These are phyloP conservation scores for Helogale parvula DNA, from an alignment of 2,113 vertebrate genomes.

Conservation along the genomic window DNA sequence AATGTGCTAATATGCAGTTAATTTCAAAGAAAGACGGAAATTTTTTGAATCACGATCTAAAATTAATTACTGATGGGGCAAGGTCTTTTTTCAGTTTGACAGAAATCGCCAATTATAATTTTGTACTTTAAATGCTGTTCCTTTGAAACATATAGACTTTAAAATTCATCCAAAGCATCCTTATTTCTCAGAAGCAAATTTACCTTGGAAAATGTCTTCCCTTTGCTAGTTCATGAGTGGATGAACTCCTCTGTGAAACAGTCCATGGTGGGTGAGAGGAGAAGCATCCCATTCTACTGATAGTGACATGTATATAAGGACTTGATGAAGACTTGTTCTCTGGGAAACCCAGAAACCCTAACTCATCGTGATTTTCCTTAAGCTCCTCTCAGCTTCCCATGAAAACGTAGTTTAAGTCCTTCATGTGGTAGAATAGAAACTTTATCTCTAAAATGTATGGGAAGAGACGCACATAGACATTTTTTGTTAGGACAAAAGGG, in stretches of 20 bases:
- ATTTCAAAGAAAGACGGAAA: constrained; percentile 57
- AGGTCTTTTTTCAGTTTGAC: constrained; percentile 55
- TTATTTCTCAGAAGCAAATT: constrained; percentile 62
- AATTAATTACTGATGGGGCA: constrained; percentile 52
- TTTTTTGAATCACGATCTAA: constrained; percentile 53
- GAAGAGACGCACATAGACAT: neutral
- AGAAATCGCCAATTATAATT: constrained; percentile 59
- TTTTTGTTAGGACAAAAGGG: neutral
- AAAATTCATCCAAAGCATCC: constrained; percentile 4
- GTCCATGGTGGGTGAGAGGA: neutral
- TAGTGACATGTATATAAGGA: constrained; percentile 6
- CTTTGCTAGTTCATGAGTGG: neutral
- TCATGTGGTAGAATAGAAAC: neutral
- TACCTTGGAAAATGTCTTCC: constrained; percentile 9
- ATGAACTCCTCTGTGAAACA: constrained; percentile 10
- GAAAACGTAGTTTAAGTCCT: constrained; percentile 30
- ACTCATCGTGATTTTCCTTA: constrained; percentile 41
- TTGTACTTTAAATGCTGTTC: constrained; percentile 33
- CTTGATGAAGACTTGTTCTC: neutral
- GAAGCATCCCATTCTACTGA: neutral
- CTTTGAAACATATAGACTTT: constrained; percentile 54
- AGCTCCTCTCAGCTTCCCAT: neutral
- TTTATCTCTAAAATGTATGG: neutral
- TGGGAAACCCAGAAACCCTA: neutral
- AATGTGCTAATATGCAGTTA: constrained; percentile 66